Base-by-base conservation (phyloP, 2,113 vertebrate species). In the Heloderma charlesbogerti region DNA sequence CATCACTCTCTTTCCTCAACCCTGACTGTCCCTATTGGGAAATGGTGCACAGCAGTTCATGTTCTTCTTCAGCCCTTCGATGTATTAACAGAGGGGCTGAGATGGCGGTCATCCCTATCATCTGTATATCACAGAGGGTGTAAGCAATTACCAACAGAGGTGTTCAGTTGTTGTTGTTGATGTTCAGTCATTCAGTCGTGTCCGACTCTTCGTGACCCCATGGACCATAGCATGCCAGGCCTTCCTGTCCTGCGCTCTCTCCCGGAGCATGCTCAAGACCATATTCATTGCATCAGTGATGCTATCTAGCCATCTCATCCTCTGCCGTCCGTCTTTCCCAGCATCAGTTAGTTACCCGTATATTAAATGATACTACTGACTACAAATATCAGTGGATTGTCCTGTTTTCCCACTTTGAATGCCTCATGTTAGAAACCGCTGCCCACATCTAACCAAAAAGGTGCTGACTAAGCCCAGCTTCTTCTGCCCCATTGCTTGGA, bases 101-200 rank as follows among this genome's bases (percentile, higher is more conserved):
- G n/a, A 31, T 34, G 3, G 18, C 7, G 37, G 54, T 15, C 18
- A 7, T 81, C 34, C 57, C 34, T 27, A 20, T 2, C 57, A 15
- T 37, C 6, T 10, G n/a, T 2, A 8, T 6, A 12, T 0, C 12
- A 27, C 60, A 15, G 25, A 43, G 34, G 3, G 5, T 1, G 40
- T 12, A 37, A 9, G n/a, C n/a, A 67, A 67, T 31, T 16, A 5
- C 25, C 60, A 29, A 13, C 25, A 29, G 13, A 69, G 16, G 45
- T 45, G 0, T 9, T 45, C 37, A 16, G 45, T 79, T 48, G 16
- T 12, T 25, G 8, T 1, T 12, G 75, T n/a, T n/a, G n/a, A n/a
- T n/a, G n/a, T n/a, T n/a, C n/a, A n/a, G n/a, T n/a, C n/a, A n/a
- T n/a, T n/a, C n/a, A n/a, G n/a, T n/a, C n/a, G n/a, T n/a, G n/a